Percentiles rank a stretch among this genome's conserved stretches.
These are phyloP conservation scores for Scatophagus argus DNA, from an alignment of 2,113 vertebrate species.

Conservation along the genomic window DNA sequence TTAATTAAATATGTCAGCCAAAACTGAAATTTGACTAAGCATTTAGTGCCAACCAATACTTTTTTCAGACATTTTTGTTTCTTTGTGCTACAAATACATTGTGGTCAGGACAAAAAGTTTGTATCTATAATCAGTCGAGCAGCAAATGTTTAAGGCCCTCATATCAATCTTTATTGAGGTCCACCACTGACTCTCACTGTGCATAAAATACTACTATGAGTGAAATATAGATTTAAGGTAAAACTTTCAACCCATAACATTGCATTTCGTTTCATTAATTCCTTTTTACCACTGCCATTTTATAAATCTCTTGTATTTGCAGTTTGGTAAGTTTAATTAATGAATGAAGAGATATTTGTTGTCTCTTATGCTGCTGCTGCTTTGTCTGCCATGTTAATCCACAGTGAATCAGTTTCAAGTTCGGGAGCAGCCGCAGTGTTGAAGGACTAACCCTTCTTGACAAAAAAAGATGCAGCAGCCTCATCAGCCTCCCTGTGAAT, in stretches of 20 bases:
- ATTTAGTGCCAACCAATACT: no score
- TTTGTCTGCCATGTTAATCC: background rate
- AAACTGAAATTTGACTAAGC: no score
- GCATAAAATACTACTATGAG: no score
- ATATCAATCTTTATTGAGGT: no score
- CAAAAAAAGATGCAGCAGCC: slow-evolving; percentile 25
- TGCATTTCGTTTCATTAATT: background rate
- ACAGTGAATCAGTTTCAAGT: slow-evolving; percentile 24
- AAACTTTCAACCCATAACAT: background rate
- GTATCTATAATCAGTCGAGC: no score
- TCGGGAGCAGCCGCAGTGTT: slow-evolving; percentile 22
- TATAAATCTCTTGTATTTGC: background rate
- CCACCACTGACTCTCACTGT: no score
- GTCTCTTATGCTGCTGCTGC: background rate
- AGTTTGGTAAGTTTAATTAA: background rate
- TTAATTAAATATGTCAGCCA: no score
- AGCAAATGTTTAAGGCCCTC: no score
- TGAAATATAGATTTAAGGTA: no score
- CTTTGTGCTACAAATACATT: no score
- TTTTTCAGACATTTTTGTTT: no score
- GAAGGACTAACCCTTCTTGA: slow-evolving; percentile 3
- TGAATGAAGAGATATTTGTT: background rate
- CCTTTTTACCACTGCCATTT: background rate
- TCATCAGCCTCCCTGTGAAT: slow-evolving; percentile 39
- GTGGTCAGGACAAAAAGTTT: no score